A percentile compares a stretch with the other conserved stretches of the same genome.
These are phyloP conservation scores for Ischnura elegans DNA, from an alignment of 2,888 invertebrate genomes.

Conservation along the genomic window DNA sequence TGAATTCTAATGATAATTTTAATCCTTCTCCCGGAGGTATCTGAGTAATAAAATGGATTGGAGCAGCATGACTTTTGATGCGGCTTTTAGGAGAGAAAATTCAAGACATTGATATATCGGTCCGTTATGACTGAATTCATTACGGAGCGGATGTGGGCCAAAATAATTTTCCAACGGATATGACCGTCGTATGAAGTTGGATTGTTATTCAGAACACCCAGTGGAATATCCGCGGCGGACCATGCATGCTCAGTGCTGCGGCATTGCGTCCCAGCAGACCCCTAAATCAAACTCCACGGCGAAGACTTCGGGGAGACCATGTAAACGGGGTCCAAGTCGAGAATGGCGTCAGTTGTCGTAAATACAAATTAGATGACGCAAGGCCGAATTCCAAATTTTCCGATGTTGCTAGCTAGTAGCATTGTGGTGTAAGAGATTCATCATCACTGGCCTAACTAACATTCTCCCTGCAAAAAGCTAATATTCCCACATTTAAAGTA, in stretches of 20 bases:
- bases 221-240: neutral
- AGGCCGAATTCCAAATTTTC: neutral
- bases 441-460: too few species aligned
- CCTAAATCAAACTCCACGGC: slow-evolving; percentile 34
- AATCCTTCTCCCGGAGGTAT: too few species aligned
- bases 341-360: neutral
- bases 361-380: slow-evolving; percentile 34
- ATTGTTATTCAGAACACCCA: slow-evolving; percentile 48
- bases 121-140: neutral
- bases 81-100: too few species aligned
- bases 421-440: neutral
- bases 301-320: neutral
- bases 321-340: slow-evolving; percentile 10
- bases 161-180: neutral
- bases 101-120: neutral
- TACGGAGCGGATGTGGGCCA: neutral
- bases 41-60: too few species aligned
- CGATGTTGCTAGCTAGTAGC: neutral
- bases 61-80: too few species aligned
- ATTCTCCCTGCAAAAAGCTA: too few species aligned
- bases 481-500: too few species aligned
- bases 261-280: slow-evolving; percentile 15
- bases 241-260: neutral
- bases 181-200: neutral
- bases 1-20: too few species aligned